Conservation (phyloP, 2,797 vertebrate species). For the Scolopax rusticola region DNA sequence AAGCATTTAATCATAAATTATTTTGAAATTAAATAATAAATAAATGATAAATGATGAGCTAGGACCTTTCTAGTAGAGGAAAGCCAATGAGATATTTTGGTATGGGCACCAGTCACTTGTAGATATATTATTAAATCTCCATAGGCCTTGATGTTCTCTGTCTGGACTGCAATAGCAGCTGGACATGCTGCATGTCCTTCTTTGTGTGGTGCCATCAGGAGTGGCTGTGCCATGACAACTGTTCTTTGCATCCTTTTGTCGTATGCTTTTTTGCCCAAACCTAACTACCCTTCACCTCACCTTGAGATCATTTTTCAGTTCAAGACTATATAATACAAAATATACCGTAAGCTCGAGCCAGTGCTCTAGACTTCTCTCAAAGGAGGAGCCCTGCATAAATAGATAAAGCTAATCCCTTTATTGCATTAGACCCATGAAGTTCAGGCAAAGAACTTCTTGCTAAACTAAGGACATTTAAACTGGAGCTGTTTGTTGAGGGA, state of each 20-base stretch:
- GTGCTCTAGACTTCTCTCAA: slow-evolving; percentile 10
- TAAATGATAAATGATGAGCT: background rate
- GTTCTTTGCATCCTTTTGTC: background rate
- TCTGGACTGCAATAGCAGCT: background rate
- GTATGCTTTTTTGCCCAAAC: background rate
- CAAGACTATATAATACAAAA: background rate
- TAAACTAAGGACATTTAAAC: slow-evolving; percentile 4
- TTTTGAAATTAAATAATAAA: slow-evolving; percentile 38
- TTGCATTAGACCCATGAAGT: slow-evolving; percentile 36
- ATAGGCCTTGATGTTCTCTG: background rate
- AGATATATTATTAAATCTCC: background rate
- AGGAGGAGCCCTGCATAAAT: slow-evolving; percentile 34
- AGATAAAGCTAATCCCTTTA: slow-evolving; percentile 65
- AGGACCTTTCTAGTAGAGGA: background rate
- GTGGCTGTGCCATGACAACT: background rate
- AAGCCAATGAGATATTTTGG: slow-evolving; percentile 31
- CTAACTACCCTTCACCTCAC: background rate
- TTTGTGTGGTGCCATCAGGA: background rate
- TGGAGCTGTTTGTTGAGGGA: background rate
- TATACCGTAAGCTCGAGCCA: background rate
- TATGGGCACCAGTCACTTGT: background rate
- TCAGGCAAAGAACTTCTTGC: slow-evolving; percentile 20
- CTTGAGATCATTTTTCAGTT: background rate
- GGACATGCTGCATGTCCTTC: background rate
- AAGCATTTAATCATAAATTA: slow-evolving; percentile 38